These are phyloP conservation scores for Drosophila auraria DNA, from an alignment of 1,140 invertebrate genomes.

Conservation along the genomic window DNA sequence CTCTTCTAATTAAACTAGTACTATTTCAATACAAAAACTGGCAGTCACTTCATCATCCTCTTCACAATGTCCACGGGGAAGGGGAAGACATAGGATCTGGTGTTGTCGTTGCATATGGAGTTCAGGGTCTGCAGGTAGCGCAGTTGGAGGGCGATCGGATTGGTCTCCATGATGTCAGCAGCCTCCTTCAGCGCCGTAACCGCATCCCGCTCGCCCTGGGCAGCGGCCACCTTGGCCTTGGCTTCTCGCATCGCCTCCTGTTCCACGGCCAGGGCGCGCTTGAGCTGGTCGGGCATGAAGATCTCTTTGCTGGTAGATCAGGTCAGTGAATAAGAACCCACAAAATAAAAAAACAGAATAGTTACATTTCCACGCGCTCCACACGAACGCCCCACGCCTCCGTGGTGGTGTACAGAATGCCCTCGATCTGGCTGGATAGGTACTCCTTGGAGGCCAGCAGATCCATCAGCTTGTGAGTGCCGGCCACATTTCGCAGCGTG, in stretches of 20 bases:
- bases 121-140: conserved; percentile 89
- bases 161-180: conserved; percentile 93
- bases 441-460: conserved; percentile 91
- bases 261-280: conserved; percentile 94
- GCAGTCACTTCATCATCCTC: conserved; percentile 48
- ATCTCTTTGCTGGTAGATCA: conserved; percentile 92
- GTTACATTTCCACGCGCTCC: conserved; percentile 97
- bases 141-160: conserved; percentile 90
- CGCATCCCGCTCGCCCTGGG: conserved; percentile 94
- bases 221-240: conserved; percentile 91
- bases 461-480: conserved; percentile 93
- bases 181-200: conserved; percentile 95
- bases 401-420: conserved; percentile 89
- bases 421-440: conserved; percentile 87
- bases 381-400: conserved; percentile 98
- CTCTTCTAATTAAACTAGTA: no score
- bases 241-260: conserved; percentile 92
- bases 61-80: conserved; percentile 60
- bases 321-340: background rate
- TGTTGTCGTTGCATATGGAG: conserved; percentile 88
- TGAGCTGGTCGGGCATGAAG: conserved; percentile 92
- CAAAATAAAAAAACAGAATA: conserved; percentile 1
- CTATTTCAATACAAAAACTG: background rate
- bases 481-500: conserved; percentile 94
- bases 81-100: conserved; percentile 61